Conservation (phyloP, 1,140 invertebrate species). For the Drosophila virilis region DNA sequence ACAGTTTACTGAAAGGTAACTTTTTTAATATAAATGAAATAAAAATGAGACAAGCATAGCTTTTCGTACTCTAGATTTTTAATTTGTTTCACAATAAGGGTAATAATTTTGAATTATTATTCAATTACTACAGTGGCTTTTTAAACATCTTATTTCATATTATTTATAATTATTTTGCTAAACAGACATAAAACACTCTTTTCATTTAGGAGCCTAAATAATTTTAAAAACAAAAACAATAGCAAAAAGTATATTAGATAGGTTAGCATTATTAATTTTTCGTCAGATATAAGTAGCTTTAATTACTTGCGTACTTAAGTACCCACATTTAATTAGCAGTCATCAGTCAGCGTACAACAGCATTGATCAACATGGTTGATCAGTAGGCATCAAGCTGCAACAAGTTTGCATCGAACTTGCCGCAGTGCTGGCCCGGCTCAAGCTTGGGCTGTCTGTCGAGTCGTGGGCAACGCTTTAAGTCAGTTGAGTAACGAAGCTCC, state of each 20-base stretch:
- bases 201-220: background rate
- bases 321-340: background rate
- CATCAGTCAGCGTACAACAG: constrained; percentile 1
- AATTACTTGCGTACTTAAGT: background rate
- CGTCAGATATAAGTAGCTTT: background rate
- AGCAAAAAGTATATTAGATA: background rate
- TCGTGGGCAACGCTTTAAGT: constrained; percentile 16
- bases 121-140: too few species aligned
- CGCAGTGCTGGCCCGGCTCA: constrained; percentile 20
- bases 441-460: constrained; percentile 11
- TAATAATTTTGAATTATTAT: too few species aligned
- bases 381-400: constrained; percentile 31
- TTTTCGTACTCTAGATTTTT: too few species aligned
- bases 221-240: background rate
- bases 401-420: constrained; percentile 58
- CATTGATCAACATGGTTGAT: constrained; percentile 16
- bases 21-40: too few species aligned
- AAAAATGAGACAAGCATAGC: too few species aligned
- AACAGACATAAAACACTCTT: too few species aligned
- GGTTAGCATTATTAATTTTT: too few species aligned
- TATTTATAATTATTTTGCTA: too few species aligned
- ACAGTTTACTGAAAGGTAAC: too few species aligned
- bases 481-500: constrained; percentile 64
- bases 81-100: too few species aligned
- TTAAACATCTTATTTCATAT: too few species aligned